Conservation (phyloP, 2,113 vertebrate species). For the Nycticryphes semicollaris region DNA sequence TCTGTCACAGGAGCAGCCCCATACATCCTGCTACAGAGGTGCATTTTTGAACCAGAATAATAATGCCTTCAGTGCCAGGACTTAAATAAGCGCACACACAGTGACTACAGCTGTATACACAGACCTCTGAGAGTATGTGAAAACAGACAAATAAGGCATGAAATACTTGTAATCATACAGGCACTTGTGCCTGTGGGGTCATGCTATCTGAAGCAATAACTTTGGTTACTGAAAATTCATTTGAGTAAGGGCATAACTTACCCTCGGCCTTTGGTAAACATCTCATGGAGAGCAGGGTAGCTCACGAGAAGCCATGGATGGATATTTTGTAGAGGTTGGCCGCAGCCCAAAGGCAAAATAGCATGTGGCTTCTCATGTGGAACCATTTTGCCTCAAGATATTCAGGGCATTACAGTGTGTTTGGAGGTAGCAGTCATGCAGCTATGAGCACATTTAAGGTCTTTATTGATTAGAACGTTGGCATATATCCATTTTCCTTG, state of each 20-base stretch:
- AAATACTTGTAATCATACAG: neutral
- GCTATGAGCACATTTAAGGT: neutral
- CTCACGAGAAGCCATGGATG: neutral
- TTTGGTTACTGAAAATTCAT: neutral
- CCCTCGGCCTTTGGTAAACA: neutral
- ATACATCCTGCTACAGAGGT: neutral
- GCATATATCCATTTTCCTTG: neutral
- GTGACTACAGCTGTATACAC: neutral
- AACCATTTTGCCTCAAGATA: neutral
- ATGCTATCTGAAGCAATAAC: neutral
- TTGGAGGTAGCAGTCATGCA: neutral
- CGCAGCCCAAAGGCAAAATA: neutral
- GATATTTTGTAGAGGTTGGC: neutral
- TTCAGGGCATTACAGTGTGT: neutral
- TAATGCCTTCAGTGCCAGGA: neutral
- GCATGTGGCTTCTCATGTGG: neutral
- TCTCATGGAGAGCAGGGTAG: neutral
- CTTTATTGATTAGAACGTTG: neutral
- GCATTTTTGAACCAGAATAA: neutral
- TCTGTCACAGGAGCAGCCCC: neutral
- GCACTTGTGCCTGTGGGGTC: neutral
- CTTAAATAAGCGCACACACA: neutral
- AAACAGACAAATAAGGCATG: conserved; percentile 23
- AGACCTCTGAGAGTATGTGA: neutral
- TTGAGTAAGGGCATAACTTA: neutral